phyloP scores from a whole-genome alignment of 2,113 vertebrate genomes.

The Neoarius graeffei region DNA sequence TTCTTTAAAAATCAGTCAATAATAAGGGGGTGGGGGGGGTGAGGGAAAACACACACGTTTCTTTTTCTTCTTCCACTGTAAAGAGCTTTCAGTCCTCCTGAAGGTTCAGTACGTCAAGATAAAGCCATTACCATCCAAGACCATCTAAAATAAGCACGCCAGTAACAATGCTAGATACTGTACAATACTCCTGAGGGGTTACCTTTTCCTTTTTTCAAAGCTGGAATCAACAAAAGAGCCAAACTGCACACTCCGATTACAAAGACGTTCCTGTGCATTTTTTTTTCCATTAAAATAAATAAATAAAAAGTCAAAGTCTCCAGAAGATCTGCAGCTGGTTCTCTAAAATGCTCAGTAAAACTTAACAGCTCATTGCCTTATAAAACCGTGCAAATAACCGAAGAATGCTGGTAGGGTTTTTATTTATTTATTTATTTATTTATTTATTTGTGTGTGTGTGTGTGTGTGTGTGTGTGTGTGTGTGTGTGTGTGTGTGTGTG shows the following conservation, averaged over 20 bases:
- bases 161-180: background rate
- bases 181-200: background rate
- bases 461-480: too few species aligned
- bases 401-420: too few species aligned
- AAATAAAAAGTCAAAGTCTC: background rate
- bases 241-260: background rate
- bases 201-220: background rate
- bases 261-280: background rate
- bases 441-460: too few species aligned
- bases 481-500: too few species aligned
- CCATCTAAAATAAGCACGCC: background rate
- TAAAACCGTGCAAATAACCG: background rate
- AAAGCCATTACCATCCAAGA: background rate
- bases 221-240: background rate
- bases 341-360: background rate
- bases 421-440: too few species aligned
- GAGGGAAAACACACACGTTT: too few species aligned
- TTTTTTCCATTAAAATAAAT: too few species aligned
- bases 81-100: constrained; percentile 31
- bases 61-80: constrained; percentile 19
- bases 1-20: constrained; percentile 11
- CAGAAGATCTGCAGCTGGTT: background rate
- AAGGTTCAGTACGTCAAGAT: constrained; percentile 33
- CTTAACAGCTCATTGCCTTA: background rate
- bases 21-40: too few species aligned